A percentile compares a stretch with the other conserved stretches of the same genome.
phyloP scores from a whole-genome alignment of 2,888 invertebrate species.

The Drosophila birchii region DNA sequence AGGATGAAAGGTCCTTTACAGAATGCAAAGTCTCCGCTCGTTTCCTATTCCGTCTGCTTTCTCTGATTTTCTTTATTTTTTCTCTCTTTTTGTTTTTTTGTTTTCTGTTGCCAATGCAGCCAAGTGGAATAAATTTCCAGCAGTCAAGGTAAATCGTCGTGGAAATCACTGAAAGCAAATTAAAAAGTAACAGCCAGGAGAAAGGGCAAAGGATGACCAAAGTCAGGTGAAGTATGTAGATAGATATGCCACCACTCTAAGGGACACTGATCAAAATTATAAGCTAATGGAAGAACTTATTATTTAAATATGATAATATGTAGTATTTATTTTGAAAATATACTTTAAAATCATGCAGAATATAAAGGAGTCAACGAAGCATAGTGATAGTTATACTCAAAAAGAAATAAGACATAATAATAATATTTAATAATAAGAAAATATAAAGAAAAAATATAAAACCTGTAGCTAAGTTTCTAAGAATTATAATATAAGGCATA shows the following conservation, averaged over 20 bases:
- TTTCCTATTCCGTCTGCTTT: conserved; percentile 35
- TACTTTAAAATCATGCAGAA: too few species aligned
- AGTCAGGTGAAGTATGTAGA: conserved; percentile 54
- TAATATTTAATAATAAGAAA: too few species aligned
- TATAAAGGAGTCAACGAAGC: too few species aligned
- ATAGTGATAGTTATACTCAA: too few species aligned
- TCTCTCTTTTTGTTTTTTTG: conserved; percentile 47
- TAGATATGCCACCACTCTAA: conserved; percentile 34
- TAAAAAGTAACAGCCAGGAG: conserved; percentile 52
- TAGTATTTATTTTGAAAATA: too few species aligned
- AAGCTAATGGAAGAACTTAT: background rate
- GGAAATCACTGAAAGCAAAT: conserved; percentile 76
- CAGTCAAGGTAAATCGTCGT: conserved; percentile 79
- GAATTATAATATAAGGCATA: too few species aligned
- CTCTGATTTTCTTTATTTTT: conserved; percentile 7
- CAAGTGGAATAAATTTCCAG: conserved; percentile 74
- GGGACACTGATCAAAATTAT: conserved; percentile 9
- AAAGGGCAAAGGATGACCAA: conserved; percentile 45
- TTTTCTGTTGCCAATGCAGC: conserved; percentile 76
- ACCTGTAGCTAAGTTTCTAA: too few species aligned
- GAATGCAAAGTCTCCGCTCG: conserved; percentile 50
- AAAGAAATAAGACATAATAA: too few species aligned
- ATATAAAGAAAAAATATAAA: too few species aligned
- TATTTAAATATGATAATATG: background rate
- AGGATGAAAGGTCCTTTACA: conserved; percentile 34